Evolutionary conservation across 2,888 invertebrate genomes (phyloP), one percentile per base, ranked within the genome.

Genomic region (Drosophila robusta): DNA sequence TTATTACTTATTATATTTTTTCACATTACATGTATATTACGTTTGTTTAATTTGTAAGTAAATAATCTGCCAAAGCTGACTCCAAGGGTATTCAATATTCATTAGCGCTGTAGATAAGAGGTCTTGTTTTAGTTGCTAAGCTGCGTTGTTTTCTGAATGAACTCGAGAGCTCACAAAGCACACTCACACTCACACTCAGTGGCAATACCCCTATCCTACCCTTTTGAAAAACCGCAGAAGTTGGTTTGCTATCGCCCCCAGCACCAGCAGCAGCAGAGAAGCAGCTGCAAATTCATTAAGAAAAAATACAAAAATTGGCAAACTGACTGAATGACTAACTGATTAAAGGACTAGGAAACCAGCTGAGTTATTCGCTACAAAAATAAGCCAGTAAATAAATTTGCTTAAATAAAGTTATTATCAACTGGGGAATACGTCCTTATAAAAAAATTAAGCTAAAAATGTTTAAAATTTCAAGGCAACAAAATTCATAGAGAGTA

Each of bases 121-220:
- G 41, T 36, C 11, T 46, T 36, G n/a, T 22, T 47, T 18, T 8
- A 22, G 56, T 42, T 62, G 26, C 29, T 58, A 29, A 22, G 11
- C 0, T 45, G 29, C 50, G 26, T 38, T 63, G 12, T 55, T 70
- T 58, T 44, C 52, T 71, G 60, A 60, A 73, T 69, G 52, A 73
- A 60, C 56, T 63, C 16, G 24, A 41, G 26, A 58, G 44, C 36
- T 29, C 16, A 36, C 29, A n/a, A n/a, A 32, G 34, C 45, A 11
- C 24, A 42, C 12, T 45, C 36, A 44, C 12, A 41, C 39, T 14
- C 29, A 22, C 49, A 6, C 26, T 24, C 46, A 11, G 36, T 34
- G 3, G 11, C 7, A 8, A 22, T 1, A 3, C n/a, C 18, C 49
- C 12, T 22, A n/a, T 5, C 4, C 11, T 4, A 18, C 18, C 9